Percentiles rank a stretch among this genome's conserved stretches.
Conservation (phyloP, 92 coral and sea anemone genomes). For the Parazoanthus darwini region DNA sequence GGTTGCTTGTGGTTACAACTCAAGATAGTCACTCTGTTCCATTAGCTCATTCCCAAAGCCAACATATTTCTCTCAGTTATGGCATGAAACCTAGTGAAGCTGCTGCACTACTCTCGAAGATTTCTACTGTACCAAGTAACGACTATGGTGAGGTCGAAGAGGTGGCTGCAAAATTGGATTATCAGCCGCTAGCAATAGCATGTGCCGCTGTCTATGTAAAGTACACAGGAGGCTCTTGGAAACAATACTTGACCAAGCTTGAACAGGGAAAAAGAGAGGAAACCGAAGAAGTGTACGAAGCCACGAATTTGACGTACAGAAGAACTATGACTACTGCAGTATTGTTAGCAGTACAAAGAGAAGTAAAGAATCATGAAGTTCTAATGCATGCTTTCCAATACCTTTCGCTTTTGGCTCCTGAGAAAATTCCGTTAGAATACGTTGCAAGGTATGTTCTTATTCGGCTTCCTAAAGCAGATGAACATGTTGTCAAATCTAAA, state of each 20-base stretch:
- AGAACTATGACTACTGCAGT: conserved; percentile 28
- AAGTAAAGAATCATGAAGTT: neutral
- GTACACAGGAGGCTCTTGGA: neutral
- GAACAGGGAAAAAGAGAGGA: conserved; percentile 27
- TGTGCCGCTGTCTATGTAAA: conserved; percentile 44
- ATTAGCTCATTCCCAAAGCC: conserved; percentile 9
- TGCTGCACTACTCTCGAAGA: conserved; percentile 10
- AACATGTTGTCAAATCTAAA: neutral
- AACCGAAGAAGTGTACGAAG: conserved; percentile 15
- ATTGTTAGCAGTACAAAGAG: conserved; percentile 25
- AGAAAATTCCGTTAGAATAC: conserved; percentile 17
- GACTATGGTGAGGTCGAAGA: neutral
- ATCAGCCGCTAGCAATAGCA: conserved; percentile 58
- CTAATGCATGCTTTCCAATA: conserved; percentile 19
- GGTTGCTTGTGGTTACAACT: conserved; percentile 30
- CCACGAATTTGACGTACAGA: neutral
- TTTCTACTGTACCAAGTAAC: conserved; percentile 1
- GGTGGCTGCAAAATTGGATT: conserved; percentile 37
- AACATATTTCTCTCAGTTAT: conserved; percentile 25
- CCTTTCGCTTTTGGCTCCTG: conserved; percentile 19
- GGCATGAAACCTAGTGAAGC: conserved; percentile 44
- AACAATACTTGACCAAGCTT: neutral
- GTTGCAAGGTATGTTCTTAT: conserved; percentile 1
- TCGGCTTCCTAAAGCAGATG: neutral
- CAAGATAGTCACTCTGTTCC: conserved; percentile 40